Conservation (phyloP, 2,797 vertebrate genomes). For the Helarctos malayanus region DNA sequence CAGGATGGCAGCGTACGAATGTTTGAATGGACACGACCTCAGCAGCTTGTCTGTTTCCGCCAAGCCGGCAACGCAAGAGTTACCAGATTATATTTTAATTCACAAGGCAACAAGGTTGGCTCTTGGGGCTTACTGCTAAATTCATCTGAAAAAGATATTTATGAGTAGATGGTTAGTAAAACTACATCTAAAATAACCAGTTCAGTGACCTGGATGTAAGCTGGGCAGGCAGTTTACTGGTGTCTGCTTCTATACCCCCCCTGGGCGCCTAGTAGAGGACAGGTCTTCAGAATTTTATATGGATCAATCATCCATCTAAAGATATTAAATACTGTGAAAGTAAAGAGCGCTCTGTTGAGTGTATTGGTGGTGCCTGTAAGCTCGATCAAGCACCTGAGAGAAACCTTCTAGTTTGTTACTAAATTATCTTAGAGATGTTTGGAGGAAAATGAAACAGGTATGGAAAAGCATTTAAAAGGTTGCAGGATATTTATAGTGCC, state of each 20-base stretch:
- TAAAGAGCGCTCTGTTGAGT: not conserved
- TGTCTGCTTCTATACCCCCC: not conserved
- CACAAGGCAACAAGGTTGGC: slow-evolving; percentile 97
- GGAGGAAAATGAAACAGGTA: not conserved
- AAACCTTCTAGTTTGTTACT: not conserved
- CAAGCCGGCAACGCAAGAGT: slow-evolving; percentile 98
- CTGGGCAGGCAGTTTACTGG: not conserved
- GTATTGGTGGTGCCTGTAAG: not conserved
- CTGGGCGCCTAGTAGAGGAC: not conserved
- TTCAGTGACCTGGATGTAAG: not conserved
- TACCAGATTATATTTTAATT: slow-evolving; percentile 98
- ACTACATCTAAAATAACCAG: slow-evolving; percentile 1
- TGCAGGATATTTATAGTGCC: not conserved
- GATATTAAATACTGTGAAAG: not conserved
- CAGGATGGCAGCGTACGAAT: slow-evolving; percentile 99
- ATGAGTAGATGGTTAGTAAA: not conserved
- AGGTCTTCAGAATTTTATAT: not conserved
- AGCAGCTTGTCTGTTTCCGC: slow-evolving; percentile 97
- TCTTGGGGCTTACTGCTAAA: not conserved
- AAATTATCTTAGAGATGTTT: not conserved
- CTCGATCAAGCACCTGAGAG: not conserved
- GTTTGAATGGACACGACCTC: slow-evolving; percentile 99
- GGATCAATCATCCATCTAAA: not conserved
- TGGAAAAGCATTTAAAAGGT: not conserved
- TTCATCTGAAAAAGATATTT: slow-evolving; percentile 17